Percentiles rank a stretch among this genome's conserved stretches.
These are phyloP conservation scores for Rhodinocichla rosea DNA, from an alignment of 2,113 vertebrate genomes.

Conservation along the genomic window DNA sequence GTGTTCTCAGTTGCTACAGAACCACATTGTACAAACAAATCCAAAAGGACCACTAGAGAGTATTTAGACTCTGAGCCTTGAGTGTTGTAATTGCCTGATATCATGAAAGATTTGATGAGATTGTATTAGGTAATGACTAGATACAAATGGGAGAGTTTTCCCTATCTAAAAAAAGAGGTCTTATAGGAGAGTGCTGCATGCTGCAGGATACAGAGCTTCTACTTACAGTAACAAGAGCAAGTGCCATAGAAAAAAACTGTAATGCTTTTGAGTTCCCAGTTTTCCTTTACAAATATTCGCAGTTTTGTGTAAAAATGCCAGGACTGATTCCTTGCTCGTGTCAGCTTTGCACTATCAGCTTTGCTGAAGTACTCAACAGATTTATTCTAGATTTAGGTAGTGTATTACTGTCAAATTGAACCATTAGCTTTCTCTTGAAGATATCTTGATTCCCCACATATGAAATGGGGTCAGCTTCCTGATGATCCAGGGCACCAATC, in stretches of 20 bases:
- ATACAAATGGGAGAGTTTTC: neutral
- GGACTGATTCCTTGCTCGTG: neutral
- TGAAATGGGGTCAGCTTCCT: neutral
- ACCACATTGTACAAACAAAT: neutral
- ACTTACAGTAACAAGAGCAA: neutral
- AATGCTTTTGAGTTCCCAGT: neutral
- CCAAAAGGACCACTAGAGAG: neutral
- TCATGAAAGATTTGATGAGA: neutral
- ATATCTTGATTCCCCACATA: neutral
- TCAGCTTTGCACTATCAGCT: neutral
- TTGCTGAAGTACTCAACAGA: neutral
- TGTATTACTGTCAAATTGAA: neutral
- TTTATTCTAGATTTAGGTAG: neutral
- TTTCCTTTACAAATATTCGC: neutral
- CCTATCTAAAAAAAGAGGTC: neutral
- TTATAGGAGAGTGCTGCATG: neutral
- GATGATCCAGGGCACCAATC: neutral
- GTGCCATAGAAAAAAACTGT: neutral
- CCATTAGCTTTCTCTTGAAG: neutral
- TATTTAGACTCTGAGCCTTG: constrained; percentile 7
- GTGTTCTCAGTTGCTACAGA: neutral
- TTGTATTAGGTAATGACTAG: neutral
- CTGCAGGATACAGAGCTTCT: neutral
- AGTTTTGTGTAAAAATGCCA: neutral
- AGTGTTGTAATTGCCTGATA: constrained; percentile 21